These are phyloP conservation scores for Sitta europaea DNA, from an alignment of 2,113 vertebrate species.

Conservation along the genomic window DNA sequence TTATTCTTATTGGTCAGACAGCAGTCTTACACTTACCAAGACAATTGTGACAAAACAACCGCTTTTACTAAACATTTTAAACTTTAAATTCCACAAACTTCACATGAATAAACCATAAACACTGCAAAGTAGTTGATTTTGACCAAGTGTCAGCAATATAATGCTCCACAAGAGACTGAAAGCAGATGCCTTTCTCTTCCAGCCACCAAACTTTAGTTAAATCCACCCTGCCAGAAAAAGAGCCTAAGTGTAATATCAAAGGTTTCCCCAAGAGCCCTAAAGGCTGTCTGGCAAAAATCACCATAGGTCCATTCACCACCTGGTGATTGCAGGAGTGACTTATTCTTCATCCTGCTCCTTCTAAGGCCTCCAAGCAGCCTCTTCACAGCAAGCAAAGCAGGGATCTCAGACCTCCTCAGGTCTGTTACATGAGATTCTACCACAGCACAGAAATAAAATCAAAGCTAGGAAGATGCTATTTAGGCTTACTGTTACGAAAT, in stretches of 20 bases:
- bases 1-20: not conserved
- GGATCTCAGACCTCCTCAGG: not conserved
- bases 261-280: not conserved
- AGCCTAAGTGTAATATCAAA: conserved; percentile 15
- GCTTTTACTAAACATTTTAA: not conserved
- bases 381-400: not conserved
- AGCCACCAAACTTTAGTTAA: not conserved
- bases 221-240: not conserved
- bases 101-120: not conserved
- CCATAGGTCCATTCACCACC: not conserved
- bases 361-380: not conserved
- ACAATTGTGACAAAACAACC: not conserved
- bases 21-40: not conserved
- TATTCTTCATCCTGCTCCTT: not conserved
- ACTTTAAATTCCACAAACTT: not conserved
- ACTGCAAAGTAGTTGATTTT: not conserved
- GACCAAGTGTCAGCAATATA: not conserved
- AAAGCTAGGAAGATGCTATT: not conserved
- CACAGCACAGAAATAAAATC: not conserved
- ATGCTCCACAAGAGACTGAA: not conserved
- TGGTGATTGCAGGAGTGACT: not conserved
- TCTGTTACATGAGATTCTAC: not conserved
- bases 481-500: not conserved
- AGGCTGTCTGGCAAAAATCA: conserved; percentile 44
- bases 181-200: conserved; percentile 4